A percentile compares a stretch with the other conserved stretches of the same genome.
Conservation (phyloP, 2,888 invertebrate genomes). For the Machimus atricapillus region DNA sequence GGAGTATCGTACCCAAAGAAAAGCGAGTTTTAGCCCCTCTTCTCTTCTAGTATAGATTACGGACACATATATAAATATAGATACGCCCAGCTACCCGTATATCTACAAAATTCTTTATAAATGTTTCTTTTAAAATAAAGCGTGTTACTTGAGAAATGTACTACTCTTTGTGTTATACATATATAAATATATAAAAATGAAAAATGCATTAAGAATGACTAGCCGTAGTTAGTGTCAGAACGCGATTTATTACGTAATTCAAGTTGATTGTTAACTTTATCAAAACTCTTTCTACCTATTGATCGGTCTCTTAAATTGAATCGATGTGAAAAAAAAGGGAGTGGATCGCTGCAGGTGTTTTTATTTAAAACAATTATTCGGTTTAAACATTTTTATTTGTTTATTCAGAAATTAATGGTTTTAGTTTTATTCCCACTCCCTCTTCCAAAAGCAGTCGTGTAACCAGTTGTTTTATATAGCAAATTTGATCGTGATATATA, state of each 20-base stretch:
- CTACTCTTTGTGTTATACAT: neutral
- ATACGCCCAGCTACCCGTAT: neutral
- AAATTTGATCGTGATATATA: conserved; percentile 29
- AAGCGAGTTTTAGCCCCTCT: neutral
- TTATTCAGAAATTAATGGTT: neutral
- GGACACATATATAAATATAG: neutral
- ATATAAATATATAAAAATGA: neutral
- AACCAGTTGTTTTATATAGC: conserved; percentile 20
- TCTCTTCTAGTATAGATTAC: neutral
- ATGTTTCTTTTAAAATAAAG: neutral
- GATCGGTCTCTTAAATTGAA: neutral
- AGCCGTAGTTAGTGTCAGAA: neutral
- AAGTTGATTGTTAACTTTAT: neutral
- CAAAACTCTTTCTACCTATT: neutral
- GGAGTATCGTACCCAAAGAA: conserved; percentile 15
- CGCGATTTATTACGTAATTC: neutral
- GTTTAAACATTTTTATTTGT: neutral
- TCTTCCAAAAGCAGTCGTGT: neutral
- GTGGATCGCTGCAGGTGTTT: neutral
- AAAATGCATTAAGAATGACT: neutral
- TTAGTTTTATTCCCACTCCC: neutral
- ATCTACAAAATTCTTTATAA: neutral
- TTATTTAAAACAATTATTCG: neutral
- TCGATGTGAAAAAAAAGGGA: neutral
- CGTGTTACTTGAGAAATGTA: neutral